A percentile compares a stretch with the other conserved stretches of the same genome.
Conservation (phyloP, 1,140 invertebrate species). For the Sitobion miscanthi region DNA sequence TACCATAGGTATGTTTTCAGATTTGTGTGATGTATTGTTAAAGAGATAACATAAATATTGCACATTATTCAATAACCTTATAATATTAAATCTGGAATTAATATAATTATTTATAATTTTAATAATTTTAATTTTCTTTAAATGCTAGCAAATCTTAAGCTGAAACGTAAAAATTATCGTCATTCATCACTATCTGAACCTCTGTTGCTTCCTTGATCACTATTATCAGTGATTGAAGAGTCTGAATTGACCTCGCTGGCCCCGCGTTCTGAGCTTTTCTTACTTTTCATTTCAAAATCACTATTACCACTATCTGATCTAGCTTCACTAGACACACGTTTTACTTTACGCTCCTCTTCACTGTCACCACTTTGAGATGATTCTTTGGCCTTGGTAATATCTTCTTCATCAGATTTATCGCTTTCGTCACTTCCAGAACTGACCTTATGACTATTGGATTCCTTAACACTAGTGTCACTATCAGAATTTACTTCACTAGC, state of each 20-base stretch:
- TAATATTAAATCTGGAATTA: not conserved
- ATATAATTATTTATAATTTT: no score
- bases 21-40: not conserved
- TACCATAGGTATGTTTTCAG: not conserved
- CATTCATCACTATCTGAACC: slow-evolving; percentile 42
- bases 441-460: slow-evolving; percentile 6
- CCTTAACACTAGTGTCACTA: slow-evolving; percentile 45
- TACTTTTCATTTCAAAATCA: not conserved
- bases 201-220: slow-evolving; percentile 36
- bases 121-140: not conserved
- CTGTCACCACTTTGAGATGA: slow-evolving; percentile 44
- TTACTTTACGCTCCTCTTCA: slow-evolving; percentile 23
- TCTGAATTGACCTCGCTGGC: slow-evolving; percentile 36
- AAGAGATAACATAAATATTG: not conserved
- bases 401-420: slow-evolving; percentile 43
- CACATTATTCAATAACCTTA: not conserved
- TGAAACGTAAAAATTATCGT: not conserved
- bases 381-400: not conserved
- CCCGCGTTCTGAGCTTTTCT: slow-evolving; percentile 12
- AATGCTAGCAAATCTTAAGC: not conserved
- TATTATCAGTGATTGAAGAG: slow-evolving; percentile 37
- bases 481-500: slow-evolving; percentile 50
- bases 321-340: not conserved
- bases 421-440: slow-evolving; percentile 51
- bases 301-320: slow-evolving; percentile 33